Evolutionary conservation across 2,888 invertebrate genomes (phyloP), one percentile per base, ranked within the genome.

Genomic region (Rapana venosa): DNA sequence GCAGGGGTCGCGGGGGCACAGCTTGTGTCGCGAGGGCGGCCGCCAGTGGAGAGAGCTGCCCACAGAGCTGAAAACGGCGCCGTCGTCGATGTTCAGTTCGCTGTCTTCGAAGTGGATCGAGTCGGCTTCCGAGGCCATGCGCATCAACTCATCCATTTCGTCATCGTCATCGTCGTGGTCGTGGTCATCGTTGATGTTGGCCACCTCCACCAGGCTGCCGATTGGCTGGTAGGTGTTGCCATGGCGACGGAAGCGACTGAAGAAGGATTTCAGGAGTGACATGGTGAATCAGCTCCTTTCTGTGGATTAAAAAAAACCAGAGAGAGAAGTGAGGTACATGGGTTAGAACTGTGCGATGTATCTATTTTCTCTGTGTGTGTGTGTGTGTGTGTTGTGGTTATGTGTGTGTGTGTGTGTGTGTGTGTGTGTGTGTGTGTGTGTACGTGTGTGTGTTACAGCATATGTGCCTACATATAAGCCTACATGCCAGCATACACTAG

Each of bases 121-220:
- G 81, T 88, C 88, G 1, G 30, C 88, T 22, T 88, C 88, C 0
- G 58, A 56, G 32, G 88, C 88, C 88, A 88, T 88, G 58, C 79
- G 88, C 88, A 88, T 88, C 58, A 88, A 58, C 13, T 88, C 88
- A n/a, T 87, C 87, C 58, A 61, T 66, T 13, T 58, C 86, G 11
- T 86, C 86, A 20, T 61, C 66, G 30, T 88, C 88, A 20, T 74
- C 87, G 13, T 85, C 36, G 20, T 11, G 20, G n/a, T 35, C 47
- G 47, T 61, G 32, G n/a, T 58, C 17, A 30, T 5, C 61, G 26
- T 26, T 47, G 36, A 47, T n/a, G 74, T 87, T 70, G 74, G 15
- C 36, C 8, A 47, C 47, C 47, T 47, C 47, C 8, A 8, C 47
- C 47, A 47, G 47, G 47, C 47, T 47, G 47, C 47, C 47, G 74